Evolutionary conservation across 1,140 invertebrate genomes (phyloP).

Genomic region (Magallana angulata): DNA sequence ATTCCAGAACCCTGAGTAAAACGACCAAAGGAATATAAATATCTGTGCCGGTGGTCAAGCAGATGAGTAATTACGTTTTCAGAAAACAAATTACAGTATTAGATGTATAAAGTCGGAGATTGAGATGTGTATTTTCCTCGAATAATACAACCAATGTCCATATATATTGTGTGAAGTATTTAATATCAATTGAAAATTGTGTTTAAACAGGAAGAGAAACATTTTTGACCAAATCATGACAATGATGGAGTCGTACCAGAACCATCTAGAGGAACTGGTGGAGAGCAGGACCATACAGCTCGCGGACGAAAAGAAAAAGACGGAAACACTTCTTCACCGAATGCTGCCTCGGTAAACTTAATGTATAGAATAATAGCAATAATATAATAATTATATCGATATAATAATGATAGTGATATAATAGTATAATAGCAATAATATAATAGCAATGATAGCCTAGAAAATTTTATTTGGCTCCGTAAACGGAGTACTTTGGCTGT

Average conservation of each 20-base stretch:
- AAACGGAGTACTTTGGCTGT: neutral
- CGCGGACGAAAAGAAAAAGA: slow-evolving; percentile 95
- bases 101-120: too few relatives aligned
- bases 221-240: slow-evolving; percentile 97
- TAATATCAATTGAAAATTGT: neutral
- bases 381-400: too few relatives aligned
- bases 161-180: neutral
- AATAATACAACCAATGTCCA: neutral
- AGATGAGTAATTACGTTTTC: too few relatives aligned
- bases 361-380: neutral
- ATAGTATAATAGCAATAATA: neutral
- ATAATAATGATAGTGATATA: too few relatives aligned
- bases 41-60: too few relatives aligned
- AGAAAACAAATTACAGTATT: too few relatives aligned
- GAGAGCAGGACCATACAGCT: slow-evolving; percentile 92
- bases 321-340: slow-evolving; percentile 92
- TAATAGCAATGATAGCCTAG: too few relatives aligned
- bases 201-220: slow-evolving; percentile 89
- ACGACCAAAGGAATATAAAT: too few relatives aligned
- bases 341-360: slow-evolving; percentile 90
- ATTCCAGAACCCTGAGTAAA: too few relatives aligned
- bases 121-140: too few relatives aligned
- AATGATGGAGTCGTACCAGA: slow-evolving; percentile 96
- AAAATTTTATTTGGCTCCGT: neutral
- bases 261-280: slow-evolving; percentile 94